phyloP scores from a whole-genome alignment of 2,797 vertebrate species.

The Natrix natrix region DNA sequence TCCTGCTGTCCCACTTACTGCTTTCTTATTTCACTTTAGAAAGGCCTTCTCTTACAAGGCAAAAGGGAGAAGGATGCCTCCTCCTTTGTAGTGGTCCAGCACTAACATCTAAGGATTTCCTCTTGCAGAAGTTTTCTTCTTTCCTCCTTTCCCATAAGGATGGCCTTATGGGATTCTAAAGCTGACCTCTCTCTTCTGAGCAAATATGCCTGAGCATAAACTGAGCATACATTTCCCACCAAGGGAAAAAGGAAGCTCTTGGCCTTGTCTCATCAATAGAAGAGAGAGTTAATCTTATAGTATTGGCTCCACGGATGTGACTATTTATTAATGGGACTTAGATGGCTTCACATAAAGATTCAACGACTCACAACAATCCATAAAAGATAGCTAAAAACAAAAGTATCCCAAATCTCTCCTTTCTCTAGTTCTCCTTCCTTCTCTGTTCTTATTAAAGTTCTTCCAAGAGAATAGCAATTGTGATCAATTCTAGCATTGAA shows the following conservation, averaged over 20 bases:
- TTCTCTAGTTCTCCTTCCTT: background rate
- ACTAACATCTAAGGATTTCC: background rate
- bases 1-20: background rate
- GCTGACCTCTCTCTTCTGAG: background rate
- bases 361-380: background rate
- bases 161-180: background rate
- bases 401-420: background rate
- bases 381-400: background rate
- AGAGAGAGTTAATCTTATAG: background rate
- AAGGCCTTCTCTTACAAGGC: background rate
- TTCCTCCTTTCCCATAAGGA: background rate
- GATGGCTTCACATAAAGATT: background rate
- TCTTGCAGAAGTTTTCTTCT: background rate
- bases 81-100: background rate
- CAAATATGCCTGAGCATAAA: background rate
- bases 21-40: background rate
- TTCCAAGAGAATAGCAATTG: background rate
- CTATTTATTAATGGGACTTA: background rate
- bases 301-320: background rate
- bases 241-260: background rate
- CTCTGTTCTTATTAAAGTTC: background rate
- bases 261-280: background rate
- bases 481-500: background rate
- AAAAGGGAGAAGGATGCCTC: background rate
- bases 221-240: background rate